Evolutionary conservation across 1,140 invertebrate species (phyloP), one percentile per base, ranked within the genome.

Genomic region (Drosophila yakuba): DNA sequence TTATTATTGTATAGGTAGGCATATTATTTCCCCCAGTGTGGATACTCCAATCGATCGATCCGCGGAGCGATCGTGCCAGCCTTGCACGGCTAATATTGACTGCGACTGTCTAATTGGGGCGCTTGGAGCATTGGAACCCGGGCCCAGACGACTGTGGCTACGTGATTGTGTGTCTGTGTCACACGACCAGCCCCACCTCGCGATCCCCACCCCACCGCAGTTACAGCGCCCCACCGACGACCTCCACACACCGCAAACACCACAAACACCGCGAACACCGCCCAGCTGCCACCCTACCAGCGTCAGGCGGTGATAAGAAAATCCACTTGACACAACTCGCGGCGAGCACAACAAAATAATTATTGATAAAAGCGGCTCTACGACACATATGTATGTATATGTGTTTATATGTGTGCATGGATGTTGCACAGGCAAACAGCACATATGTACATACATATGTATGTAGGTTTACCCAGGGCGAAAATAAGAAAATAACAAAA

Each of bases 341-440:
- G 38, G 71, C 60, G 79, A 74, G 84, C 84, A 89, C 84, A 89
- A 89, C 84, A 89, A 89, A 89, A 89, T 84, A 89, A 89, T 89
- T 89, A 89, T 89, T 89, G 84, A 89, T 89, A 89, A 86, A 86
- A 88, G 84, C 79, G 45, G 43, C 59, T 59, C 66, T 47, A 32
- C n/a, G 62, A 41, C 52, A 20, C 20, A 20, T 20, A 20, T 2
- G 20, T 58, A 41, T 67, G 39, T 45, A 15, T 32, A 39, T 63
- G 17, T 17, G 17, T 17, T 60, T 41, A 63, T 67, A 8, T 32
- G 8, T 32, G 32, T 10, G 10, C 7, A 2, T 10, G 8, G 7
- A 10, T 32, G 68, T 76, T 79, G 82, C 58, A 75, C 67, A 73
- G 69, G 71, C 74, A 84, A 75, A 81, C 78, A 76, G 62, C 64